Evolutionary conservation across 2,113 vertebrate species (phyloP), one percentile per base, ranked within the genome.

Genomic region (Melierax canorus): DNA sequence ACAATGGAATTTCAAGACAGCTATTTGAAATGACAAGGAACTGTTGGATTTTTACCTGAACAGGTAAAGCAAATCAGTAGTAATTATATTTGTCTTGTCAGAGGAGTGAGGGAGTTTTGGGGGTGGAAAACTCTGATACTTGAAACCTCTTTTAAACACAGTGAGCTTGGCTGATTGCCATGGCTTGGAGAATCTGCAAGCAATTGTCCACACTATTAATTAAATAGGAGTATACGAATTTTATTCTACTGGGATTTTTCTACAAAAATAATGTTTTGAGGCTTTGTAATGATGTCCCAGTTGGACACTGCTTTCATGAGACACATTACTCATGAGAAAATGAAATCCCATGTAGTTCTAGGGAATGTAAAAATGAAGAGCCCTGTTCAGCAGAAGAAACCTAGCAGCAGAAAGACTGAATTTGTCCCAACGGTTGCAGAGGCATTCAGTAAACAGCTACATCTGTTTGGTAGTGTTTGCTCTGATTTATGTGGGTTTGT

Each of bases 141-240:
- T 87, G 36, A 92, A 78, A 66, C 19, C 15, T 77, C 34, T 74
- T 69, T 41, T 51, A 38, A 59, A 95, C 69, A 38, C 24, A 51
- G 15, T 50, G 78, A 76, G 66, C 29, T 62, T 81, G 82, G 75
- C 93, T 74, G 68, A 27, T 68, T 86, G 77, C 72, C 77, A 43
- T 20, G 39, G 58, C 67, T 87, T 72, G 68, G 43, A 82, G 76
- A 94, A 73, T 86, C 86, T 93, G 86, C 60, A 87, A 89, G 51
- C 85, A 86, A 77, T 88, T 95, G 86, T 92, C 78, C 66, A 21
- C 46, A 22, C 53, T 95, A 92, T 95, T 95, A 95, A 92, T 96
- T 95, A 96, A 93, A 91, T 23, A 60, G 43, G 48, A 77, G 60
- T 64, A 80, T 81, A 67, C 15, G 20, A 12, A 56, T 93, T 90